A percentile compares a stretch with the other conserved stretches of the same genome.
These are phyloP conservation scores for Mimumesa dahlbomi DNA, from an alignment of 2,888 invertebrate genomes.

Conservation along the genomic window DNA sequence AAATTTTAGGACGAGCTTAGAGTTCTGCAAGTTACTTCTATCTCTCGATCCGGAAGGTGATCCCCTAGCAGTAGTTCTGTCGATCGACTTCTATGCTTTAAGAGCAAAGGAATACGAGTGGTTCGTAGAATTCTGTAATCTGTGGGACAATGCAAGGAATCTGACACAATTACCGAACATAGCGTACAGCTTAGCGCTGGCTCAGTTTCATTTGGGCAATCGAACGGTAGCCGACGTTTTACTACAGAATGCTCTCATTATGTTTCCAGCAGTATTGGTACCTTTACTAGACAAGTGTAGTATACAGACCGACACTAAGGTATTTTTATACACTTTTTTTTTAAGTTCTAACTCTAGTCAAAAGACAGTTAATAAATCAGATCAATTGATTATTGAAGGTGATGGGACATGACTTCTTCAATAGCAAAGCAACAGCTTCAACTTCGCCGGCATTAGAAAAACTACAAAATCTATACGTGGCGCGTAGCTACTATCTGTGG, in stretches of 20 bases:
- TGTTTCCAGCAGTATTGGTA: constrained; percentile 90
- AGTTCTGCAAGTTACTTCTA: constrained; percentile 91
- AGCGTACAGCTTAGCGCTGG: constrained; percentile 90
- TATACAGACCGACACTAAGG: constrained; percentile 86
- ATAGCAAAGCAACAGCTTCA: constrained; percentile 80
- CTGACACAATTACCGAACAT: constrained; percentile 92
- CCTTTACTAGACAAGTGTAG: constrained; percentile 89
- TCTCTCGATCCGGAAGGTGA: constrained; percentile 88
- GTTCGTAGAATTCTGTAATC: constrained; percentile 83
- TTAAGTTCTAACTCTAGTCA: no score
- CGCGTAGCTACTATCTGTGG: constrained; percentile 89
- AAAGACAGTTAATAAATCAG: no score
- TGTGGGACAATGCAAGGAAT: constrained; percentile 85
- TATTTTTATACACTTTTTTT: constrained; percentile 55
- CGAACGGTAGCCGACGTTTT: constrained; percentile 82
- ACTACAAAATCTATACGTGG: constrained; percentile 87
- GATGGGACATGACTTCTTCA: constrained; percentile 74
- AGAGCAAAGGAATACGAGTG: constrained; percentile 88
- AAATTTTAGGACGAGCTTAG: constrained; percentile 87
- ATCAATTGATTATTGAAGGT: no score
- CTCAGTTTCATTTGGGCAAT: constrained; percentile 84
- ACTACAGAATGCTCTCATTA: constrained; percentile 89
- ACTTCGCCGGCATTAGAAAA: constrained; percentile 85
- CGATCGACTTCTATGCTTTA: constrained; percentile 92
- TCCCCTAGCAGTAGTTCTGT: constrained; percentile 88